Base-by-base conservation (phyloP, 1,140 invertebrate genomes). In the Meteorus sp. region DNA sequence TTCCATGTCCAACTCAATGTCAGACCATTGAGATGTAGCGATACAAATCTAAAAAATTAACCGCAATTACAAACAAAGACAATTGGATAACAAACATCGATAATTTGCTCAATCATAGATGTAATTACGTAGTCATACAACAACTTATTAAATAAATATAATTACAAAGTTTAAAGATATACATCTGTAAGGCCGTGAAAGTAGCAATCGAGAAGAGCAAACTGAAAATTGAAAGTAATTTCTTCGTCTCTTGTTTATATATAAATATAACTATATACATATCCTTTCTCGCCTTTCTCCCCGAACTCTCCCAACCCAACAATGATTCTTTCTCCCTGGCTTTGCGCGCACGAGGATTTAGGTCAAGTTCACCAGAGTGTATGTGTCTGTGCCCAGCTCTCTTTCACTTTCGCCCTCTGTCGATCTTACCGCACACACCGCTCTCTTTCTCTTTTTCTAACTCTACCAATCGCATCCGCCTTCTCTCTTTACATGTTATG, bases 301-400 rank as follows among this genome's bases (percentile, higher is more conserved):
- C 59, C 61, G 55, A 56, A 48, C 22, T n/a, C 25, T 22, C 45
- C 48, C 51, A 41, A 25, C 44, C 58, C 52, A 54, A 52, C 53
- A 37, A 58, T 47, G 35, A 73, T 71, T 73, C 68, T 71, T 73
- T 73, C 71, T 73, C 66, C 65, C 60, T 62, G 65, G n/a, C n/a
- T 63, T 62, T 31, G 50, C 63, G 19, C 54, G 58, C 43, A 50
- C 50, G 63, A 31, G 48, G 56, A 73, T 73, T 64, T 68, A 65
- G 71, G 71, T 73, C 71, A 73, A 72, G 71, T 73, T 73, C 71
- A 65, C 62, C n/a, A n/a, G n/a, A n/a, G n/a, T n/a, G n/a, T n/a
- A n/a, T n/a, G n/a, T 58, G 66, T 61, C 60, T 62, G n/a, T 56
- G 35, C 61, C 62, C 62, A 41, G 61, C 60, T 56, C 52, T 61